Conservation (phyloP, 2,113 vertebrate genomes). For the Bufo gargarizans region DNA sequence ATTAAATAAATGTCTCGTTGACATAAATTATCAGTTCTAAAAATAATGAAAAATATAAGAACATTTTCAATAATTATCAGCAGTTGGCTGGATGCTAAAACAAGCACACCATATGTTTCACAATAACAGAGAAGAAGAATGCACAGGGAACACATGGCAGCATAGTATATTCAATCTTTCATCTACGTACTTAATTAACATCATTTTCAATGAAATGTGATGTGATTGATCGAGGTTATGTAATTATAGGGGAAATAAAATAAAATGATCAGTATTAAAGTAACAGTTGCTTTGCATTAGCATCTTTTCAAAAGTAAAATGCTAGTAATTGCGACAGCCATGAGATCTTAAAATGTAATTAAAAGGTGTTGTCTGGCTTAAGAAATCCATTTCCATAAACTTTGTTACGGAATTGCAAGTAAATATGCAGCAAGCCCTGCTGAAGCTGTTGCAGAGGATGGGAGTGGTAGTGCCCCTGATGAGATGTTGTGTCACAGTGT, state of each 20-base stretch:
- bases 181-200: neutral
- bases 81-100: conserved; percentile 1
- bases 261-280: neutral
- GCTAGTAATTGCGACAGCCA: neutral
- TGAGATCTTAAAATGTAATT: neutral
- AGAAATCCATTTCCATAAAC: too few species aligned
- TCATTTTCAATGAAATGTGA: neutral
- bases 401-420: too few species aligned
- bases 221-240: neutral
- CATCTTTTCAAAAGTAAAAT: neutral
- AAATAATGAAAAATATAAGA: conserved; percentile 14
- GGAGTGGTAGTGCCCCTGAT: too few species aligned
- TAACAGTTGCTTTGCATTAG: neutral
- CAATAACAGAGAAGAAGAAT: neutral
- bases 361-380: too few species aligned
- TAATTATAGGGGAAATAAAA: neutral
- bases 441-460: too few species aligned
- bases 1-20: neutral
- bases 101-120: neutral
- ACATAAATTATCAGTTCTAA: conserved; percentile 1
- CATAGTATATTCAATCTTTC: neutral
- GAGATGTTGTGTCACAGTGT: too few species aligned
- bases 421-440: too few species aligned
- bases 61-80: conserved; percentile 17
- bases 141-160: conserved; percentile 3